Evolutionary conservation across 2,888 invertebrate species (phyloP).

Genomic region (Zhuqinia jingwanae): DNA sequence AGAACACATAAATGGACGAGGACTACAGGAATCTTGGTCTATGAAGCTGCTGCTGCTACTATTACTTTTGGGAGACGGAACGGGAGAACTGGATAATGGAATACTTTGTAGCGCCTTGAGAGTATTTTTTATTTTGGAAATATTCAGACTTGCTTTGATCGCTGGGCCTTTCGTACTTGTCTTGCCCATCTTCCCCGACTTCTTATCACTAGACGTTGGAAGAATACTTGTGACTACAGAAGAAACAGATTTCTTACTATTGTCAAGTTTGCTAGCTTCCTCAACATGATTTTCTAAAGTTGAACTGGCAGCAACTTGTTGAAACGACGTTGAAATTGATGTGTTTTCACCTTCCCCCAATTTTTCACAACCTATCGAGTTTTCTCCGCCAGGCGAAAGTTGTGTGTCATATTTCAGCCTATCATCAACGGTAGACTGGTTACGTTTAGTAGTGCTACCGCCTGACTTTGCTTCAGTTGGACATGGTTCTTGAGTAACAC

Average conservation of each 20-base stretch:
- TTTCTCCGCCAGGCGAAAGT: slow-evolving; percentile 51
- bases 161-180: slow-evolving; percentile 27
- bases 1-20: slow-evolving; percentile 65
- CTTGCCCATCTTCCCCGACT: neutral
- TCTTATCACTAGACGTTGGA: slow-evolving; percentile 32
- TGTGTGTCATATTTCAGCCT: slow-evolving; percentile 57
- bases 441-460: neutral
- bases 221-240: slow-evolving; percentile 49
- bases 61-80: slow-evolving; percentile 67
- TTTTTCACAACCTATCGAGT: slow-evolving; percentile 41
- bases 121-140: slow-evolving; percentile 67
- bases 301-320: neutral
- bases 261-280: neutral
- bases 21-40: slow-evolving; percentile 67
- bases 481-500: neutral
- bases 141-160: slow-evolving; percentile 72
- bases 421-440: neutral
- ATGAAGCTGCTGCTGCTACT: slow-evolving; percentile 61
- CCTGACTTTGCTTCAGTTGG: neutral
- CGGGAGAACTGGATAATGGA: slow-evolving; percentile 68
- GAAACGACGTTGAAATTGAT: neutral
- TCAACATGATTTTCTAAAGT: neutral
- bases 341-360: slow-evolving; percentile 15
- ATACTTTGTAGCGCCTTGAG: slow-evolving; percentile 70
- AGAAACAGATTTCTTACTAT: slow-evolving; percentile 15